Conservation (phyloP, 1,140 invertebrate species). For the Uloborus diversus region DNA sequence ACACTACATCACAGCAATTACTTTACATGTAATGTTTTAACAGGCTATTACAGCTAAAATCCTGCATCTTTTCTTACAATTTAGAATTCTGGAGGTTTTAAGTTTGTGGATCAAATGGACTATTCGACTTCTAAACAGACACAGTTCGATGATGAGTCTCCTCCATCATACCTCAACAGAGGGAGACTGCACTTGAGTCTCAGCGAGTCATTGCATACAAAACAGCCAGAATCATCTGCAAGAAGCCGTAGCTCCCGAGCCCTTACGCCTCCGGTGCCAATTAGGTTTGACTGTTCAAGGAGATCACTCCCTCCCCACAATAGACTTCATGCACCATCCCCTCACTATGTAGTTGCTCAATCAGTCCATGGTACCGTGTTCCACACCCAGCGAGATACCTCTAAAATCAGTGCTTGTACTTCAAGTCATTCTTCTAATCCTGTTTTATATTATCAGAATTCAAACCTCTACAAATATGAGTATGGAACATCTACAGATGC, state of each 20-base stretch:
- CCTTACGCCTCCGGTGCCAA: slow-evolving; percentile 73
- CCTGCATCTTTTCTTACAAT: too few species aligned
- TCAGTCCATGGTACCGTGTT: slow-evolving; percentile 16
- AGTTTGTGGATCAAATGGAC: slow-evolving; percentile 94
- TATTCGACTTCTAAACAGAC: slow-evolving; percentile 65
- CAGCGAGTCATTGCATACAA: slow-evolving; percentile 67
- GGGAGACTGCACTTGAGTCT: slow-evolving; percentile 31
- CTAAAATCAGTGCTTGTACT: slow-evolving; percentile 28
- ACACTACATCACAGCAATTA: too few species aligned
- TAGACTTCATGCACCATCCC: slow-evolving; percentile 32
- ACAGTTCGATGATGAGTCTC: slow-evolving; percentile 80
- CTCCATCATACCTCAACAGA: slow-evolving; percentile 66
- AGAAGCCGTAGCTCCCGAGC: slow-evolving; percentile 92
- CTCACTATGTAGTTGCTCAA: slow-evolving; percentile 37
- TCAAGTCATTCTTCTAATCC: slow-evolving; percentile 19
- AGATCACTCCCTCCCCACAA: slow-evolving; percentile 46
- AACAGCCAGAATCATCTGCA: slow-evolving; percentile 67
- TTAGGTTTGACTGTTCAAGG: slow-evolving; percentile 63
- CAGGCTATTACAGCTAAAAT: too few species aligned
- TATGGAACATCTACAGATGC: slow-evolving; percentile 21
- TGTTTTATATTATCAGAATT: slow-evolving; percentile 31
- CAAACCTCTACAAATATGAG: slow-evolving; percentile 23
- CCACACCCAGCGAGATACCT: slow-evolving; percentile 5
- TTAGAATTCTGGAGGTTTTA: too few species aligned
- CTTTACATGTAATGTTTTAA: too few species aligned